Conservation (phyloP, 2,888 invertebrate genomes). For the Ornithoptera priamus region DNA sequence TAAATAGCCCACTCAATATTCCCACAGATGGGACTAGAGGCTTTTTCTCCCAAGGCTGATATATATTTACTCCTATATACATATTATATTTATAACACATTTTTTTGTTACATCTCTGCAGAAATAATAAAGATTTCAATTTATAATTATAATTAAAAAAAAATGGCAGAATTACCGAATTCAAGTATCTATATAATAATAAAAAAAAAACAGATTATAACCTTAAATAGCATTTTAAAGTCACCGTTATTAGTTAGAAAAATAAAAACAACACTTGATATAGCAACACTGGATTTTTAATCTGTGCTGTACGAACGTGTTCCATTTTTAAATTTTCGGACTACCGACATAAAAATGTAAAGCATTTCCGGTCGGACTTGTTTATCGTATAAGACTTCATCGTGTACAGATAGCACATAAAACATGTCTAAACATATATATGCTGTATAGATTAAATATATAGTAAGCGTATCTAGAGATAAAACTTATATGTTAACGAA, state of each 20-base stretch:
- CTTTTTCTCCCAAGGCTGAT: too few species aligned
- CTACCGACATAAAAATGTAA: constrained; percentile 35
- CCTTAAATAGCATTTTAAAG: constrained; percentile 31
- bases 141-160: too few species aligned
- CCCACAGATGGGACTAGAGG: too few species aligned
- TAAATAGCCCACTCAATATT: too few species aligned
- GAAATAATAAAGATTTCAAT: too few species aligned
- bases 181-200: constrained; percentile 4
- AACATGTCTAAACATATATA: constrained; percentile 12
- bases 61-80: too few species aligned
- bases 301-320: constrained; percentile 9
- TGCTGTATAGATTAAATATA: constrained; percentile 8
- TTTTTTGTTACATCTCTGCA: too few species aligned
- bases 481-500: constrained; percentile 3
- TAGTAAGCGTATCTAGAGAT: neutral
- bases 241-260: constrained; percentile 24
- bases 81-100: too few species aligned
- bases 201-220: constrained; percentile 22
- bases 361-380: constrained; percentile 45
- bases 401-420: constrained; percentile 35
- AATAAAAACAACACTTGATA: constrained; percentile 9
- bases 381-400: constrained; percentile 27
- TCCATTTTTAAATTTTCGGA: constrained; percentile 18
- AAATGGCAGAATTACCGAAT: neutral
- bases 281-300: constrained; percentile 10